Evolutionary conservation across 2,797 vertebrate species (phyloP).

Genomic region (Chiloscyllium punctatum): DNA sequence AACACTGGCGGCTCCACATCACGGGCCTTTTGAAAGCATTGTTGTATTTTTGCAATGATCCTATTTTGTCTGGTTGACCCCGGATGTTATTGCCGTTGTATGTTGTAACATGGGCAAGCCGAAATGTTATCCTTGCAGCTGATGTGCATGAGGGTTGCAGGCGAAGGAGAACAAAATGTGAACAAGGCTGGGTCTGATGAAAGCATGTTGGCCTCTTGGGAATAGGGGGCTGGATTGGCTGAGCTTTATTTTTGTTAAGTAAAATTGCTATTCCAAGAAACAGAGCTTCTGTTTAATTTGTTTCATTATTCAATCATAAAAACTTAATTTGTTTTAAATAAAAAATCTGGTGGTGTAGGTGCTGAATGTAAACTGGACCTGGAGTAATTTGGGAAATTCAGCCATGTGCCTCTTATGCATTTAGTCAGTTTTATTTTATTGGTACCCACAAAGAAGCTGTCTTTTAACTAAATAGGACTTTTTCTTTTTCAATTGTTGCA

Average conservation of each 20-base stretch:
- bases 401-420: not conserved
- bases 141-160: not conserved
- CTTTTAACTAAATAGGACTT: not conserved
- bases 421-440: not conserved
- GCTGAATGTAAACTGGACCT: not conserved
- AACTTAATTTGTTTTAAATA: no score
- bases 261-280: not conserved
- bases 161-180: not conserved
- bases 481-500: not conserved
- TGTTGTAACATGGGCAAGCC: not conserved
- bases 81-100: no score
- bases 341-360: not conserved
- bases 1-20: no score
- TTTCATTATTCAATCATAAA: not conserved
- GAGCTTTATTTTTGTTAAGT: not conserved
- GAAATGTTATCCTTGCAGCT: not conserved
- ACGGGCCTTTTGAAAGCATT: not conserved
- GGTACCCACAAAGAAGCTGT: no score
- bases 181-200: not conserved
- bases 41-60: not conserved
- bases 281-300: not conserved
- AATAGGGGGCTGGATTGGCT: not conserved
- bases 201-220: not conserved
- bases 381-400: not conserved
- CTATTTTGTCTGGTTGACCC: constrained; percentile 6